Base-by-base conservation (phyloP, 1,140 invertebrate genomes). In the Cydia strobilella region DNA sequence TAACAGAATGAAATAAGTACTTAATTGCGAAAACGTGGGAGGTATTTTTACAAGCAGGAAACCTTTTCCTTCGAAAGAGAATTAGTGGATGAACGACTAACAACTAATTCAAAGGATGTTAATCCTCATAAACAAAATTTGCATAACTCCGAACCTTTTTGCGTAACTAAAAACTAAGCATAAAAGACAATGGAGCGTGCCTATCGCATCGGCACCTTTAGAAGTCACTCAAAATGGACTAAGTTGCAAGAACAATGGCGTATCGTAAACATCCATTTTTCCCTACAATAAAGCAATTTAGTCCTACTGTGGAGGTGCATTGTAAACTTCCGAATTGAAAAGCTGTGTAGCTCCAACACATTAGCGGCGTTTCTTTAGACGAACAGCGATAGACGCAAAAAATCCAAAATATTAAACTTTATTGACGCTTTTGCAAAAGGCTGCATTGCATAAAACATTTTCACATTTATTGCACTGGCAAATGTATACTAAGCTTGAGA, bases 271-370 rank as follows among this genome's bases (percentile, higher is more conserved):
- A 74, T 77, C 75, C 73, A 86, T 88, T 89, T 82, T 88, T 83
- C 75, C 74, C 65, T 78, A 81, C 82, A 90, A 89, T 88, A 87
- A 88, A 87, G 73, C 82, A 77, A 88, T 89, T 85, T 78, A 76
- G 84, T 86, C 88, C 89, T 91, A 89, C 89, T 88, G 89, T 87
- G 84, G 76, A 77, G 77, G 75, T 77, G 75, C 66, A 84, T 89
- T 87, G 88, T 90, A 85, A 85, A 89, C 84, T 88, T 84, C 85
- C 85, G 86, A 88, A 86, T 89, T 86, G 82, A 87, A 83, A 81
- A 84, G 80, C 69, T 63, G 72, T 81, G 80, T 86, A 79, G 66
- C 82, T 82, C 59, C 62, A 18, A 63, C 15, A 80, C 79, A 87
- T 88, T 89, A 86, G 84, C 88, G 89, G 87, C 84, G 59, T 23